Conservation (phyloP, 2,888 invertebrate species). For the Darwinula stevensoni region DNA sequence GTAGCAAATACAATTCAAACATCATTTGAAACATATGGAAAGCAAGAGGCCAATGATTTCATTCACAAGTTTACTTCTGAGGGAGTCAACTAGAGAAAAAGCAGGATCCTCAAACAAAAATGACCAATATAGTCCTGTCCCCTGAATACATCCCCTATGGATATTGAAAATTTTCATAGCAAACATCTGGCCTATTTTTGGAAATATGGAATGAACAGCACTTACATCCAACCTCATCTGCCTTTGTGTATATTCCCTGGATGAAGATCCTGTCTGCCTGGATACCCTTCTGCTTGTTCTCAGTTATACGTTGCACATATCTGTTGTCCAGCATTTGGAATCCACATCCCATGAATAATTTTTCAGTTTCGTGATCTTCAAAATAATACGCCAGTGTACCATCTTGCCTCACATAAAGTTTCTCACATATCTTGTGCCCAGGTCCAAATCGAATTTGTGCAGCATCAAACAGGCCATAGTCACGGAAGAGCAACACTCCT, state of each 20-base stretch:
- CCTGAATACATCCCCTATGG: too few species aligned
- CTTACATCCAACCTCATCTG: too few species aligned
- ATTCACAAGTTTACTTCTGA: too few species aligned
- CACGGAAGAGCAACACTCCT: slow-evolving; percentile 56
- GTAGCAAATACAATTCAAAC: too few species aligned
- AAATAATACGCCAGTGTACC: slow-evolving; percentile 71
- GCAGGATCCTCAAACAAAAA: too few species aligned
- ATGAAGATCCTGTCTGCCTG: slow-evolving; percentile 75
- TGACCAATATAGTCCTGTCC: too few species aligned
- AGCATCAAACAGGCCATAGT: slow-evolving; percentile 86
- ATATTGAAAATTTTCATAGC: too few species aligned
- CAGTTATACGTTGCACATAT: slow-evolving; percentile 59
- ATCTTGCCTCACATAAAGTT: slow-evolving; percentile 86
- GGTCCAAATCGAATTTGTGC: slow-evolving; percentile 77
- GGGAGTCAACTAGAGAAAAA: too few species aligned
- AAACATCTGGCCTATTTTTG: too few species aligned
- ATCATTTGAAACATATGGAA: too few species aligned
- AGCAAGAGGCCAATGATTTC: too few species aligned
- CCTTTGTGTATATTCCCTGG: slow-evolving; percentile 40
- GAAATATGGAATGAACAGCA: too few species aligned
- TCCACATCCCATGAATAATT: slow-evolving; percentile 32
- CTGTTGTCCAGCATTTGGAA: slow-evolving; percentile 34
- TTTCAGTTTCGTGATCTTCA: slow-evolving; percentile 31
- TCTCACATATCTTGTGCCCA: slow-evolving; percentile 66
- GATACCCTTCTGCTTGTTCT: slow-evolving; percentile 70